These are phyloP conservation scores for Ornithorhynchus anatinus DNA, from an alignment of 2,113 vertebrate genomes.

Conservation along the genomic window DNA sequence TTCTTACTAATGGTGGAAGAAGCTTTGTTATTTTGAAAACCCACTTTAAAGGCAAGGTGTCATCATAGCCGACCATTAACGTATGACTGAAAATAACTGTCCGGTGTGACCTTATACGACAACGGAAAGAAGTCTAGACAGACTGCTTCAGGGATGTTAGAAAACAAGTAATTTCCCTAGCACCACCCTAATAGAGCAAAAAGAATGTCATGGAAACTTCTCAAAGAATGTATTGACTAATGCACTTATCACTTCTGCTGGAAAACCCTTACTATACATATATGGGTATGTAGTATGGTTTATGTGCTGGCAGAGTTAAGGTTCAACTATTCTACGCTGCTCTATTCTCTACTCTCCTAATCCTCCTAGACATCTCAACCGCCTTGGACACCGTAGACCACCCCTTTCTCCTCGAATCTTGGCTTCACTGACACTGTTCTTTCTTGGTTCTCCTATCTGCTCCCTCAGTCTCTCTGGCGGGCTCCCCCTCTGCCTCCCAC, in stretches of 20 bases:
- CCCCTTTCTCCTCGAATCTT: too few relatives aligned
- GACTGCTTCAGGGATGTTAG: not conserved
- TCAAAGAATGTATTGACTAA: conserved; percentile 18
- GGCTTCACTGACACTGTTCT: too few relatives aligned
- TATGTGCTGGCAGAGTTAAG: not conserved
- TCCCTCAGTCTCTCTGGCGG: too few relatives aligned
- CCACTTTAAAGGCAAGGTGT: conserved; percentile 41
- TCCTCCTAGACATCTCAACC: not conserved
- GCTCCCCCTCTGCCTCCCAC: too few relatives aligned
- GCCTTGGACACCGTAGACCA: not conserved
- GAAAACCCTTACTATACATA: not conserved
- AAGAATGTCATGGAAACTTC: conserved; percentile 16
- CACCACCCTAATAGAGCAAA: not conserved
- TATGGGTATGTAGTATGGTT: not conserved
- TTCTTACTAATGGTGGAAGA: conserved; percentile 49
- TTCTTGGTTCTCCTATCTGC: too few relatives aligned
- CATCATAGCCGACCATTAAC: conserved; percentile 43
- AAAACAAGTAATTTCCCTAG: conserved; percentile 1
- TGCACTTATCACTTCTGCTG: not conserved
- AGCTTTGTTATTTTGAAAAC: conserved; percentile 22
- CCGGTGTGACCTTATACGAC: conserved; percentile 1
- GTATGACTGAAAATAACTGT: conserved; percentile 6
- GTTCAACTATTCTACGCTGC: not conserved
- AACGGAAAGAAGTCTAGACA: not conserved
- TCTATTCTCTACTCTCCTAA: not conserved